phyloP scores from a whole-genome alignment of 2,113 vertebrate species.

The Anthoscopus minutus region DNA sequence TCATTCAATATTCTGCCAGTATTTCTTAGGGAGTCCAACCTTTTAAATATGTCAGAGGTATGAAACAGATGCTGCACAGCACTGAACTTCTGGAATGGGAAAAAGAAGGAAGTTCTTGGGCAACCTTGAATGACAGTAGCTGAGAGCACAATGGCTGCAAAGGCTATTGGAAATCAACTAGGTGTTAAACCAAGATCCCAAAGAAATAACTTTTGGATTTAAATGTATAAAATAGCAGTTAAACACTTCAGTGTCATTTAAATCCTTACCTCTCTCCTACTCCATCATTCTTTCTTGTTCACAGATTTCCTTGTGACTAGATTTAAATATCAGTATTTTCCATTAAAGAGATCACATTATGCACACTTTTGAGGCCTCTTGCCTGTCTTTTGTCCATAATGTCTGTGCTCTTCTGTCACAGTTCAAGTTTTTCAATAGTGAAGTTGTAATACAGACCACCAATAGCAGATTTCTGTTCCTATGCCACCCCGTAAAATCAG shows the following conservation, averaged over 20 bases:
- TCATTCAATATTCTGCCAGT: not conserved
- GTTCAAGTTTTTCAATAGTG: not conserved
- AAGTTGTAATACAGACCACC: not conserved
- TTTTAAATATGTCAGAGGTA: not conserved
- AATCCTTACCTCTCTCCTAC: not conserved
- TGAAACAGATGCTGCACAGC: not conserved
- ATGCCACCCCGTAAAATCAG: not conserved
- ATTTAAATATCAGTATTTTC: not conserved
- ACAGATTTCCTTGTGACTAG: not conserved
- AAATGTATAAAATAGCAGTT: not conserved
- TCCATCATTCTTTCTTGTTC: not conserved
- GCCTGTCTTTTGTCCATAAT: not conserved
- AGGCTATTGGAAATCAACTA: not conserved
- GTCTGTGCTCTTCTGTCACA: not conserved
- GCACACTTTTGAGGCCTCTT: not conserved
- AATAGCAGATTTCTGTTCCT: not conserved
- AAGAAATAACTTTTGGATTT: not conserved
- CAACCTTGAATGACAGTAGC: not conserved
- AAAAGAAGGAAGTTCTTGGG: not conserved
- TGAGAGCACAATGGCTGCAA: not conserved
- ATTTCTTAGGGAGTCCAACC: accelerated
- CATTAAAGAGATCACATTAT: not conserved
- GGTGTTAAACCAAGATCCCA: not conserved
- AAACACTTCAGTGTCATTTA: not conserved
- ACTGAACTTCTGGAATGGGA: not conserved